Evolutionary conservation across 2,888 invertebrate genomes (phyloP).

Genomic region (Agelastica alni): DNA sequence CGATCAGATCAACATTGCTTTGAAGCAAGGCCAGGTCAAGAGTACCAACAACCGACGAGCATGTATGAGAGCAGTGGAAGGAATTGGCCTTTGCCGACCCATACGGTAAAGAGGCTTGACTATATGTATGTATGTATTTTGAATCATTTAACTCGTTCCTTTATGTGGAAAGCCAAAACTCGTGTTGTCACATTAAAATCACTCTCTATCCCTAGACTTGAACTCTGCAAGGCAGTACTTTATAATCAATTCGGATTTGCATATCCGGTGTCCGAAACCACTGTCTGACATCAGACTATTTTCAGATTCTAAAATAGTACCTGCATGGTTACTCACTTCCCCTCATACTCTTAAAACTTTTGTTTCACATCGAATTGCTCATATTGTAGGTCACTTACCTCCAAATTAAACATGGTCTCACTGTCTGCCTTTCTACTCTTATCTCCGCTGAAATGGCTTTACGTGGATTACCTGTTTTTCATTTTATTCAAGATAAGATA

Average conservation of each 20-base stretch:
- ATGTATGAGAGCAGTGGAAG: not conserved
- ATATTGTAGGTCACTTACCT: not conserved
- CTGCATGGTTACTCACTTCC: too few relatives aligned
- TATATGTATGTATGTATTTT: too few relatives aligned
- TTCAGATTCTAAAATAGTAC: too few relatives aligned
- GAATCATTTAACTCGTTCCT: too few relatives aligned
- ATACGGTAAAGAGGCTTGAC: too few relatives aligned
- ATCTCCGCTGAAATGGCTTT: not conserved
- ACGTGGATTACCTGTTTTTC: not conserved
- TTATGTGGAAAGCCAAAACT: not conserved
- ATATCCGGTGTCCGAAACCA: too few relatives aligned
- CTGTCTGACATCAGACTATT: too few relatives aligned
- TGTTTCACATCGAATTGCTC: not conserved
- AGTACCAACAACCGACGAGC: too few relatives aligned
- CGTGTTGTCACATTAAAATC: not conserved
- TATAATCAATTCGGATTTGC: not conserved
- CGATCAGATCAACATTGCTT: too few relatives aligned
- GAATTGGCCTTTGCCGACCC: too few relatives aligned
- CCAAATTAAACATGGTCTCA: not conserved
- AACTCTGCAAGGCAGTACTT: not conserved
- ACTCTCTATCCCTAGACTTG: too few relatives aligned
- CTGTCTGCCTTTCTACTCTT: not conserved
- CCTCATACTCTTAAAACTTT: not conserved
- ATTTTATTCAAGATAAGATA: not conserved
- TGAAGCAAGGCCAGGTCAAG: too few relatives aligned